Evolutionary conservation across 2,888 invertebrate species (phyloP).

Genomic region (Amphipoea lucens): DNA sequence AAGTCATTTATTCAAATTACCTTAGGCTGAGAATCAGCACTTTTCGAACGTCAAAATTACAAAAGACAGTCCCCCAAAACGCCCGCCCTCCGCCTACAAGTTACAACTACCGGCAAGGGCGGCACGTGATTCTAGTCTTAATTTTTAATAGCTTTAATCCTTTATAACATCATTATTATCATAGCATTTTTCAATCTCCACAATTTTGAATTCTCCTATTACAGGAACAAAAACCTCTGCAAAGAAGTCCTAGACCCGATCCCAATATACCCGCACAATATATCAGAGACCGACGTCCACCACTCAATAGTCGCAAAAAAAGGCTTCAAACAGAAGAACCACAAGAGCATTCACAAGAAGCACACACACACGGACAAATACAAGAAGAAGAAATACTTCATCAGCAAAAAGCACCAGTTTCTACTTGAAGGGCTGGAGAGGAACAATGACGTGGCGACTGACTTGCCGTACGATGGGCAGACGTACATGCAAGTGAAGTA

Average conservation of each 20-base stretch:
- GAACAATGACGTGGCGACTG: slow-evolving; percentile 74
- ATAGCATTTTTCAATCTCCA: background rate
- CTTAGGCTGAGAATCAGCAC: too few relatives aligned
- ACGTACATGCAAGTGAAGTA: slow-evolving; percentile 89
- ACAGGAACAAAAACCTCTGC: slow-evolving; percentile 78
- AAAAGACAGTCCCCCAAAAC: too few relatives aligned
- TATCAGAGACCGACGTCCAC: slow-evolving; percentile 79
- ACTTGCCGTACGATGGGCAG: slow-evolving; percentile 80
- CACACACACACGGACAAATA: slow-evolving; percentile 76
- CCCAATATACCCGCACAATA: slow-evolving; percentile 77
- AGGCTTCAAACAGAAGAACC: slow-evolving; percentile 81
- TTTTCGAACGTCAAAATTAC: too few relatives aligned
- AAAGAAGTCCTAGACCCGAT: slow-evolving; percentile 77
- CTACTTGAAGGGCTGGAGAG: slow-evolving; percentile 68
- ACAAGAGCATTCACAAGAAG: slow-evolving; percentile 80
- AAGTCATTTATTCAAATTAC: too few relatives aligned
- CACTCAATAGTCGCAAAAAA: slow-evolving; percentile 85
- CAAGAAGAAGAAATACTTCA: slow-evolving; percentile 80
- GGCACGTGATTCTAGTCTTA: background rate
- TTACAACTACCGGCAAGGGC: background rate
- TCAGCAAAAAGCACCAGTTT: slow-evolving; percentile 77
- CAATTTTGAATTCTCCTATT: slow-evolving; percentile 49
- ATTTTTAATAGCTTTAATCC: background rate
- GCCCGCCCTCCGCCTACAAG: too few relatives aligned
- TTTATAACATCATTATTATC: background rate